phyloP scores from a whole-genome alignment of 2,888 invertebrate species.

The Eudasyphora cyanicolor region DNA sequence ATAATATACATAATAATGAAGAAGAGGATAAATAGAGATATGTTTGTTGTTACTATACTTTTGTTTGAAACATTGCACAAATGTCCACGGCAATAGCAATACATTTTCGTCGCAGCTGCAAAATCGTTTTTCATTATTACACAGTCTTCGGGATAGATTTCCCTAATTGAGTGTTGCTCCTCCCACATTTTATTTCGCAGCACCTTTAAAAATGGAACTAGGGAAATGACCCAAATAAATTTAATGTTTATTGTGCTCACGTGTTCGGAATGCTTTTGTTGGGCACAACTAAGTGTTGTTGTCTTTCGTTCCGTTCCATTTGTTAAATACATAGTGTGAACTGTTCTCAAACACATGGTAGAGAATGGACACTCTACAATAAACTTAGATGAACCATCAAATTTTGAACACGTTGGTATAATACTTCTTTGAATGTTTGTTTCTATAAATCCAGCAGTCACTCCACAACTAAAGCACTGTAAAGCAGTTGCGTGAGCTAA shows the following conservation, averaged over 20 bases:
- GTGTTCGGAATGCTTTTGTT: constrained; percentile 41
- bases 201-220: constrained; percentile 42
- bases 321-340: constrained; percentile 47
- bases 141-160: constrained; percentile 88
- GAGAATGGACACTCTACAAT: constrained; percentile 53
- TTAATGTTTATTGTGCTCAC: constrained; percentile 23
- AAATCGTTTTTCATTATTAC: constrained; percentile 83
- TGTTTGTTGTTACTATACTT: constrained; percentile 13
- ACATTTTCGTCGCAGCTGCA: constrained; percentile 75
- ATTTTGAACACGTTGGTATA: constrained; percentile 48
- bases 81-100: constrained; percentile 88
- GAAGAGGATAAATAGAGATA: neutral
- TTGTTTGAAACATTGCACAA: constrained; percentile 84
- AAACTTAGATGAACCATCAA: constrained; percentile 36
- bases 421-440: constrained; percentile 15
- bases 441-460: constrained; percentile 25
- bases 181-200: constrained; percentile 82
- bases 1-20: neutral
- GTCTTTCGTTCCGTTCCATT: constrained; percentile 41
- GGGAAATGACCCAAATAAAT: too few relatives aligned
- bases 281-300: constrained; percentile 50
- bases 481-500: constrained; percentile 23
- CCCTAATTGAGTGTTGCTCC: constrained; percentile 83
- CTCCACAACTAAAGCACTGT: constrained; percentile 46
- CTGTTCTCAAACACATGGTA: constrained; percentile 54